Conservation (phyloP, 2,888 invertebrate genomes). For the Exocentrus adspersus region DNA sequence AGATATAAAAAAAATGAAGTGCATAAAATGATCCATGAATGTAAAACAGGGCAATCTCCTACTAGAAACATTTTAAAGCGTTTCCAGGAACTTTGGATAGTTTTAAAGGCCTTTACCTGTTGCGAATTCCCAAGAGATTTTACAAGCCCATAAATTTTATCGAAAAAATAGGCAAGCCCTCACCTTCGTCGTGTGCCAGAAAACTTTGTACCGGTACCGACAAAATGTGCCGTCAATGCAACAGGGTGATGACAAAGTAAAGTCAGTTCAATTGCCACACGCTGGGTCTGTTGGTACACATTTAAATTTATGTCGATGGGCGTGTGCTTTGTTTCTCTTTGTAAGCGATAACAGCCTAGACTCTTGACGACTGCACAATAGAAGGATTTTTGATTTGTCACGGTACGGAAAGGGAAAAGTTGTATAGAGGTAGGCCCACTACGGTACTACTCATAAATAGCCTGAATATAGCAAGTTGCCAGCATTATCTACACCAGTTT, state of each 20-base stretch:
- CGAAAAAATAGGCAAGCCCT: background rate
- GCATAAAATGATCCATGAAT: no score
- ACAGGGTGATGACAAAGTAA: constrained; percentile 20
- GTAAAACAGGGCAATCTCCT: no score
- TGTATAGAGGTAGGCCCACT: no score
- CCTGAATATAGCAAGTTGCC: no score
- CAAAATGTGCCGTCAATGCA: constrained; percentile 27
- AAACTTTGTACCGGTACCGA: background rate
- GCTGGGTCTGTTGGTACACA: constrained; percentile 47
- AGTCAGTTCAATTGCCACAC: constrained; percentile 37
- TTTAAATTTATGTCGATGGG: constrained; percentile 46
- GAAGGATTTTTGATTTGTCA: constrained; percentile 15
- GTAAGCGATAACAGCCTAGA: constrained; percentile 36
- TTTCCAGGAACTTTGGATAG: background rate
- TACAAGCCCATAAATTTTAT: constrained; percentile 13
- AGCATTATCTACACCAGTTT: no score
- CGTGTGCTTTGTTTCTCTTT: constrained; percentile 43
- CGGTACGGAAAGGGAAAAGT: background rate
- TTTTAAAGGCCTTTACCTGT: background rate
- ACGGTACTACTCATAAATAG: no score
- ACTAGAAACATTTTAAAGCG: background rate
- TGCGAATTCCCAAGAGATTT: constrained; percentile 1
- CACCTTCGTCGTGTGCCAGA: constrained; percentile 19
- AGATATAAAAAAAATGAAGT: no score
- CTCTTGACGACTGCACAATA: constrained; percentile 14